These are phyloP conservation scores for Monochamus saltuarius DNA, from an alignment of 1,140 invertebrate genomes.

Conservation along the genomic window DNA sequence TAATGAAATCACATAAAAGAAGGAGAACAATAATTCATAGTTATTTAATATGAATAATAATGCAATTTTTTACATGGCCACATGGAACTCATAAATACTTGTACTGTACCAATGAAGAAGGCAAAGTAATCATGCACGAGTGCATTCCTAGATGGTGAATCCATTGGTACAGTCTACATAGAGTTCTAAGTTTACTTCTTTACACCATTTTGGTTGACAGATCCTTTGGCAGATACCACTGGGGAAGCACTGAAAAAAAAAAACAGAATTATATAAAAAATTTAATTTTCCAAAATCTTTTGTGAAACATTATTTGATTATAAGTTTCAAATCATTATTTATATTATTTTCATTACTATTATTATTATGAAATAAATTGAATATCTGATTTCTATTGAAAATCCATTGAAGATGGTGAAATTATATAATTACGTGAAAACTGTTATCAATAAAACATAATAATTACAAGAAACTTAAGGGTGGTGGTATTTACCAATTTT, in stretches of 20 bases:
- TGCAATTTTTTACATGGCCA: conserved; percentile 45
- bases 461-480: too few species aligned
- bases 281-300: conserved; percentile 9
- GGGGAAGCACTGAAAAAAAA: conserved; percentile 22
- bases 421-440: too few species aligned
- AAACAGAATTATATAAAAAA: not conserved
- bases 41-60: conserved; percentile 38
- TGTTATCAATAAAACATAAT: too few species aligned
- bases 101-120: conserved; percentile 42
- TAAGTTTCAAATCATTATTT: too few species aligned
- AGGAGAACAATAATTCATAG: conserved; percentile 45
- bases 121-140: not conserved
- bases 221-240: conserved; percentile 29
- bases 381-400: too few species aligned
- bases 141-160: conserved; percentile 23
- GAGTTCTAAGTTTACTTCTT: conserved; percentile 42
- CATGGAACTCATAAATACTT: conserved; percentile 42
- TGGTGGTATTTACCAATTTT: too few species aligned
- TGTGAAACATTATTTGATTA: too few species aligned
- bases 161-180: conserved; percentile 43
- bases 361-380: too few species aligned
- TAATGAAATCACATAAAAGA: conserved; percentile 49
- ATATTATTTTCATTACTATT: too few species aligned
- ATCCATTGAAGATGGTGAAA: too few species aligned
- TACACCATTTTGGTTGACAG: conserved; percentile 37